A percentile compares a stretch with the other conserved stretches of the same genome.
Evolutionary conservation across 2,797 vertebrate genomes (phyloP).

Genomic region (Sebastes cheni): DNA sequence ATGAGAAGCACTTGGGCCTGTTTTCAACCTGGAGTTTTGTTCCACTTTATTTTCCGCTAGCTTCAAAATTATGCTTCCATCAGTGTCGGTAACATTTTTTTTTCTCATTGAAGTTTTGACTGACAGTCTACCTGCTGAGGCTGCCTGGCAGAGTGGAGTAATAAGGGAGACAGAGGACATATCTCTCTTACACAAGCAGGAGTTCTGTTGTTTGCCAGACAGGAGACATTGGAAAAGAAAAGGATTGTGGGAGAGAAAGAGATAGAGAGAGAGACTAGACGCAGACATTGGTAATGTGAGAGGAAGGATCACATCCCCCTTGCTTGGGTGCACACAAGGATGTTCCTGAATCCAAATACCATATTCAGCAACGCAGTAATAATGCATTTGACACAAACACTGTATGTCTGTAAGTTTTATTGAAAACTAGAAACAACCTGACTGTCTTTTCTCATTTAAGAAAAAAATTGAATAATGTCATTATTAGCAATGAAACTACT

Average conservation of each 20-base stretch:
- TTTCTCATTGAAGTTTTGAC: conserved; percentile 20
- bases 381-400: conserved; percentile 4
- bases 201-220: conserved; percentile 40
- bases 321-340: background rate
- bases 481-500: background rate
- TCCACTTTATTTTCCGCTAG: conserved; percentile 49
- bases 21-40: conserved; percentile 52
- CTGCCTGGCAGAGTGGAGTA: conserved; percentile 32
- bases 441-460: background rate
- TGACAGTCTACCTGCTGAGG: conserved; percentile 32
- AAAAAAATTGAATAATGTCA: background rate
- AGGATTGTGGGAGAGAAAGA: background rate
- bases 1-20: conserved; percentile 30
- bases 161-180: conserved; percentile 44
- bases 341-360: background rate
- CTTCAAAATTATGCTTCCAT: conserved; percentile 52
- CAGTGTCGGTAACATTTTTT: conserved; percentile 8
- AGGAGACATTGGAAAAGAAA: conserved; percentile 16
- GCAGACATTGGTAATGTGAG: conserved; percentile 30
- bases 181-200: conserved; percentile 39
- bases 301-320: conserved; percentile 18
- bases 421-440: background rate
- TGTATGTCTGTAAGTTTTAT: background rate
- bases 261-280: background rate
- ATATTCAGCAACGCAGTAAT: conserved; percentile 1